Base-by-base conservation (phyloP, 2,888 invertebrate species). In the Labia minor region DNA sequence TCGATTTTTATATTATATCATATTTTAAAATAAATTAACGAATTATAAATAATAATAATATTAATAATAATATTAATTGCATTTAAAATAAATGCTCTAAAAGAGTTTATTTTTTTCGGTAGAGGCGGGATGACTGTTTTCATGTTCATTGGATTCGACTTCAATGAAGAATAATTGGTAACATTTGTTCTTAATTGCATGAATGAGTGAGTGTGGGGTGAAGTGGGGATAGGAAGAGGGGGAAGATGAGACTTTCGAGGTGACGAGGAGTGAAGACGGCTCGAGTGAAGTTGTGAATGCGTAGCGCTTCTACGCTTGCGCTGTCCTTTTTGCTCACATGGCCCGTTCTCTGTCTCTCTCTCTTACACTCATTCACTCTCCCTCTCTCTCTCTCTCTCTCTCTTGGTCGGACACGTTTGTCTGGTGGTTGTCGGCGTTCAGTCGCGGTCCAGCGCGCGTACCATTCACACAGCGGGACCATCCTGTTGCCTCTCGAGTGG, bases 381-480 rank as follows among this genome's bases (percentile, higher is more conserved):
- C 3, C n/a, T 49, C n/a, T 49, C 49, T 49, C 2, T 11, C 49
- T 49, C 16, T 49, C 8, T 49, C 16, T 3, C 49, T 49, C 16
- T 16, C 49, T 4, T n/a, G n/a, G n/a, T n/a, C n/a, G n/a, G n/a
- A n/a, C n/a, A n/a, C 49, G 16, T 10, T 49, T 14, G n/a, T 49
- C 49, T 11, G 49, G 6, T n/a, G 2, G 16, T n/a, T 11, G 49
- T 16, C 16, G 14, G 49, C 49, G 16, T 49, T 49, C 49, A 49
- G 49, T 49, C 16, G 49, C 49, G 49, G 49, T 49, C 49, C 49
- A 49, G 49, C 49, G 49, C 49, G 49, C 49, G 49, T 49, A 4
- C 49, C 3, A 14, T 49, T 49, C n/a, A 49, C 49, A 49, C 49
- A 4, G 4, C 2, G n/a, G 49, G 8, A 49, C 8, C 16, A 2